Evolutionary conservation across 1,140 invertebrate species (phyloP).

Genomic region (Probaryconus sp.): DNA sequence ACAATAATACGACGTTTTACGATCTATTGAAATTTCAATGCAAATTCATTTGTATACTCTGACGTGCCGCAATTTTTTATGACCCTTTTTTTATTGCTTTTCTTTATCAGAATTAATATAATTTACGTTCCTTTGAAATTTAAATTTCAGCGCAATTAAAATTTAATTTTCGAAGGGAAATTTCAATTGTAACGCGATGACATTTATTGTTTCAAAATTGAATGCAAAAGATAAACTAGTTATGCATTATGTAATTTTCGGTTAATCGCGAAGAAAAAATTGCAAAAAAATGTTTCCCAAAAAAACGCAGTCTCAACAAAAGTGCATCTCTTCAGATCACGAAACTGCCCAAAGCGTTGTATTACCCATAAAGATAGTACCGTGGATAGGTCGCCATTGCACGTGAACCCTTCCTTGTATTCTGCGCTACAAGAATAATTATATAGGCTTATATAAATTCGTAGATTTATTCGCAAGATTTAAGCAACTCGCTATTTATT

Average conservation of each 20-base stretch:
- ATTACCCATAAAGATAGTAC: constrained; percentile 71
- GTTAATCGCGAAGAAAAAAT: constrained; percentile 8
- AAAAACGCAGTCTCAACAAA: constrained; percentile 16
- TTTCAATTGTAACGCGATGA: too few species aligned
- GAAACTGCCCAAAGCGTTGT: constrained; percentile 71
- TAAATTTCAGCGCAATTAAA: too few species aligned
- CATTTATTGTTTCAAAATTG: too few species aligned
- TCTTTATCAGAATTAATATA: too few species aligned
- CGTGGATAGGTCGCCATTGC: constrained; percentile 65
- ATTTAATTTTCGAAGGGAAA: too few species aligned
- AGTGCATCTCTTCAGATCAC: constrained; percentile 60
- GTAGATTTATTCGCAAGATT: constrained; percentile 68
- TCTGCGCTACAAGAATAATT: constrained; percentile 69
- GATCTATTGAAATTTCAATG: too few species aligned
- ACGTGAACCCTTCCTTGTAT: constrained; percentile 67
- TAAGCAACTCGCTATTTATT: constrained; percentile 35
- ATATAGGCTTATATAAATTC: constrained; percentile 67
- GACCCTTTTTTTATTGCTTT: too few species aligned
- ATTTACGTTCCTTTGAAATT: too few species aligned
- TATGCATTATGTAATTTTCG: constrained; percentile 20
- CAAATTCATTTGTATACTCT: too few species aligned
- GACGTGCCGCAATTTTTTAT: too few species aligned
- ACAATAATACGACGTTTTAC: too few species aligned
- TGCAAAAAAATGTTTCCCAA: constrained; percentile 22
- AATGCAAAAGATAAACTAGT: too few species aligned